A percentile compares a stretch with the other conserved stretches of the same genome.
phyloP scores from a whole-genome alignment of 2,888 invertebrate species.

The Euzophera pinguis region DNA sequence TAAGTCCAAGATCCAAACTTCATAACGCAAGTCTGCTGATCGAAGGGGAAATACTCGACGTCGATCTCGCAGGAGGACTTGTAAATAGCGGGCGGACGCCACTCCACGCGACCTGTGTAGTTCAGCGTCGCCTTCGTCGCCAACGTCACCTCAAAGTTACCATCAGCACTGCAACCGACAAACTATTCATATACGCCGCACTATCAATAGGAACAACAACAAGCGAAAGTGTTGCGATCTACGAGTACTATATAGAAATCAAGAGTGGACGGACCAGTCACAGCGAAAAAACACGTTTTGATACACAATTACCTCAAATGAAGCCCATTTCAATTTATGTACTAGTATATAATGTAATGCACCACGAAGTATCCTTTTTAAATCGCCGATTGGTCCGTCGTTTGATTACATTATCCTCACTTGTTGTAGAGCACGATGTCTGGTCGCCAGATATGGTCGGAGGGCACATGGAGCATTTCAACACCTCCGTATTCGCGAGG shows the following conservation, averaged over 20 bases:
- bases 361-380: neutral
- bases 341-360: neutral
- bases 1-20: conserved; percentile 97
- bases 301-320: neutral
- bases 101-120: conserved; percentile 93
- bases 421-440: conserved; percentile 97
- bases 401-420: conserved; percentile 71
- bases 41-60: conserved; percentile 96
- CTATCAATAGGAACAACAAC: neutral
- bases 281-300: neutral
- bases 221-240: neutral
- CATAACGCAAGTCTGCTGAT: conserved; percentile 95
- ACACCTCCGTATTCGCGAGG: conserved; percentile 97
- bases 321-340: neutral
- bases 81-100: conserved; percentile 98
- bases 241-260: no score
- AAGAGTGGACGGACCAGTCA: neutral
- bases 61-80: conserved; percentile 96
- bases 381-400: neutral
- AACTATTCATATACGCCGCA: neutral
- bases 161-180: conserved; percentile 86
- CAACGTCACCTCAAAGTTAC: conserved; percentile 94
- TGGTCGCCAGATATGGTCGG: conserved; percentile 97
- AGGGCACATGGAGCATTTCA: conserved; percentile 96
- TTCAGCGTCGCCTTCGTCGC: conserved; percentile 94